Base-by-base conservation (phyloP, 2,888 invertebrate species). In the Acronicta alni region DNA sequence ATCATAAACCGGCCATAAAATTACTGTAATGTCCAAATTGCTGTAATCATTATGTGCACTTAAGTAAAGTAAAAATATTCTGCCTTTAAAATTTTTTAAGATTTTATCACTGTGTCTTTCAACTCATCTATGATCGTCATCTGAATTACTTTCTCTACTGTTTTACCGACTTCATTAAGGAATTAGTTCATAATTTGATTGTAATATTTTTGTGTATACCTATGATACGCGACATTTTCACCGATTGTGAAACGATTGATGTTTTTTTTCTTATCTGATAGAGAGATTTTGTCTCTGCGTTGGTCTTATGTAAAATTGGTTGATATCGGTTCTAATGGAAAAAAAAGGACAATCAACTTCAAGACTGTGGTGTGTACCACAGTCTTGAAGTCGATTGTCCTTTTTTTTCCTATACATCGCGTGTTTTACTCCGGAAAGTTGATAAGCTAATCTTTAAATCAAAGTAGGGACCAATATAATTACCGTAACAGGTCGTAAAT, bases 381-480 rank as follows among this genome's bases (percentile, higher is more conserved):
- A n/a, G n/a, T n/a, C n/a, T n/a, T n/a, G n/a, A n/a, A 23, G 23
- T 23, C 23, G 6, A 4, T 6, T 5, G 6, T 23, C 5, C 23
- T 23, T 6, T 23, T 9, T 9, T n/a, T 48, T 12, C 14, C 42
- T 47, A 17, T 23, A 30, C 44, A 53, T 62, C 37, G 57, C 62
- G 52, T 57, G 62, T 7, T 20, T 12, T 18, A 10, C 38, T 7
- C 38, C 59, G 49, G 45, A 54, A 51, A 20, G 23, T n/a, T 48
- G 43, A 15, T 43, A 43, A 48, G 52, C 37, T 23, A 52, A 56
- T 61, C 56, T 39, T 17, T 7, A 32, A 39, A 61, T 52, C 48
- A 38, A 39, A 58, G 47, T 26, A 43, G 37, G 37, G 14, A 42
- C 20, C 30, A 14, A 42, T 32, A 51, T 41, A 9, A 45, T 45